Base-by-base conservation (phyloP, 2,113 vertebrate species). In the Clarias gariepinus region DNA sequence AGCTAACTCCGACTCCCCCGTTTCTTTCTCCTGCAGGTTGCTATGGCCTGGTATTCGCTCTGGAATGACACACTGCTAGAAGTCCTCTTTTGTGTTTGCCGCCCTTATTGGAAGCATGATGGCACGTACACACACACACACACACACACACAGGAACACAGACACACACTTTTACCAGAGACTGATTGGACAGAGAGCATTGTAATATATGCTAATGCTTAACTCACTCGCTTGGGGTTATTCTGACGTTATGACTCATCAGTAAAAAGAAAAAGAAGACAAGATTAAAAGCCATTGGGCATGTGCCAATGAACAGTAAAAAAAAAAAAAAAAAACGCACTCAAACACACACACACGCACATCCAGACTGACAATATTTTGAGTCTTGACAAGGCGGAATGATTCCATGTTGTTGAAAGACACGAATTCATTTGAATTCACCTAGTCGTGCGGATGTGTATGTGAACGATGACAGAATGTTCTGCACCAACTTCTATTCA, bases 11-110 rank as follows among this genome's bases (percentile, higher is more conserved):
- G 33, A 82, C 87, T 83, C 87, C 89, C 78, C 63, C n/a, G 30
- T 78, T 85, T 84, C 84, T 87, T 89, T 89, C 88, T 88, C 68
- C 87, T 15, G 86, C 81, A 88, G 84, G 89, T 90, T 90, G 87
- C 89, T 88, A 90, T 83, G 89, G 89, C 81, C 87, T 82, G 89
- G 89, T 90, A 88, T 90, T 90, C 79, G 81, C 87, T 84, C 89
- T 83, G 87, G 85, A 90, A 90, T 88, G 87, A 86, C 74, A 77
- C 86, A 88, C 0, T 81, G 87, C 90, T 91, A 85, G 90, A 79
- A 63, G 82, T 87, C 55, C 83, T 80, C 33, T 1, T 80, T 86
- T 89, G 88, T 87, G 68, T 71, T 84, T 5, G 7, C 77, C 55
- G 58, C 71, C 74, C 64, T 86, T 87, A 86, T 89, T 89, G 78